Base-by-base conservation (phyloP, 1,140 invertebrate species). In the Limonius californicus region DNA sequence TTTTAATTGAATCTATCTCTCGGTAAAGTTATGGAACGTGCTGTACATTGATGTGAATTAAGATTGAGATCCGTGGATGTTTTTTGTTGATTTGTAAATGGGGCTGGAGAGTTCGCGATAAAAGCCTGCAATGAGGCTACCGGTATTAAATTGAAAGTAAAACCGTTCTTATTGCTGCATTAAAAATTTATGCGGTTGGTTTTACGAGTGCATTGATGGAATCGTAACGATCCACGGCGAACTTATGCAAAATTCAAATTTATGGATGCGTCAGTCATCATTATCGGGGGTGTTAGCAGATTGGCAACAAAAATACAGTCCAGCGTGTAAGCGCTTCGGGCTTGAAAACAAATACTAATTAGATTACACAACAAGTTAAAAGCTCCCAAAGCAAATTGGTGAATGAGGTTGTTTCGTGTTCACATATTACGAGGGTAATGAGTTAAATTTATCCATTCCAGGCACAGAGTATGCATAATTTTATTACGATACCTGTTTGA, bases 321-420 rank as follows among this genome's bases (percentile, higher is more conserved):
- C 45, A 50, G 16, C 45, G 45, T 50, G 45, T 50, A 50, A 50
- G 20, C 45, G 45, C 45, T 50, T 50, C 45, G 45, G 45, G 45
- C 45, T 21, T 50, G 45, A 50, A 39, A 39, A 39, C 35, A 39
- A 39, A 39, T 50, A 50, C 45, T 50, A 50, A 50, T 50, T 50
- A 50, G 45, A 50, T 50, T 50, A 50, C 9, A 50, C 45, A 50
- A 50, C 45, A 50, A 50, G 16, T 50, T 50, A 50, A 50, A 50
- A 50, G 45, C 45, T 21, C 20, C 45, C 45, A 50, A 50, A 50
- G 45, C 45, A 50, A 50, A 50, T 50, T 50, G 45, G 45, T 19
- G 45, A 21, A 50, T 50, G 45, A 50, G 45, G 45, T 50, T 50
- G 45, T 50, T 50, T 19, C 16, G 45, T 50, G 45, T 21, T 50